Evolutionary conservation across 2,797 vertebrate species (phyloP).

Genomic region (Gadopsis bispinosus): DNA sequence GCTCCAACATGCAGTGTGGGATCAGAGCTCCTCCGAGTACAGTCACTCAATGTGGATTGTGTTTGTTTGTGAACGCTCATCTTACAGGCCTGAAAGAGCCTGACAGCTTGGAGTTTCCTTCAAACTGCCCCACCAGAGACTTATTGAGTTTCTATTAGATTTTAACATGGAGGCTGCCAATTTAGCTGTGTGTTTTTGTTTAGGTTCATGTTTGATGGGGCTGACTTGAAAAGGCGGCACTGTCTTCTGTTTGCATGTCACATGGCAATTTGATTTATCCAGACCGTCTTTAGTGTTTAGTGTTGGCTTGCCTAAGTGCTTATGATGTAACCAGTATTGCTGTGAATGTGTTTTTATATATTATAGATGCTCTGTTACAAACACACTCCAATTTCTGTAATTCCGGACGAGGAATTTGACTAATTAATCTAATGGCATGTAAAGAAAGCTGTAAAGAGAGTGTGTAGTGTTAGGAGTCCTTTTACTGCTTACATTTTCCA

Average conservation of each 20-base stretch:
- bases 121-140: constrained; percentile 67
- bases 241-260: constrained; percentile 71
- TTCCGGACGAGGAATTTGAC: not conserved
- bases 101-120: constrained; percentile 70
- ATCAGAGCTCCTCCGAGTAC: constrained; percentile 58
- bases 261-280: constrained; percentile 70
- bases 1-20: constrained; percentile 60
- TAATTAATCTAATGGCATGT: not conserved
- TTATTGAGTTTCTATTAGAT: constrained; percentile 75
- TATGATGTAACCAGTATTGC: constrained; percentile 55
- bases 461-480: constrained; percentile 2
- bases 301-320: constrained; percentile 32
- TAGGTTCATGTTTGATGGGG: constrained; percentile 75
- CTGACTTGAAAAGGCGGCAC: constrained; percentile 65
- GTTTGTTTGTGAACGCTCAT: constrained; percentile 81
- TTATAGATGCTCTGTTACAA: constrained; percentile 12
- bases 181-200: constrained; percentile 80
- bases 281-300: constrained; percentile 48
- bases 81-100: constrained; percentile 66
- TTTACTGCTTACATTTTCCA: constrained; percentile 31
- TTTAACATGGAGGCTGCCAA: constrained; percentile 75
- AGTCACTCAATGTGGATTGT: constrained; percentile 80
- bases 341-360: constrained; percentile 43
- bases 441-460: constrained; percentile 9
- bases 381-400: constrained; percentile 5